These are phyloP conservation scores for Kradibia gibbosae DNA, from an alignment of 1,140 invertebrate species.

Conservation along the genomic window DNA sequence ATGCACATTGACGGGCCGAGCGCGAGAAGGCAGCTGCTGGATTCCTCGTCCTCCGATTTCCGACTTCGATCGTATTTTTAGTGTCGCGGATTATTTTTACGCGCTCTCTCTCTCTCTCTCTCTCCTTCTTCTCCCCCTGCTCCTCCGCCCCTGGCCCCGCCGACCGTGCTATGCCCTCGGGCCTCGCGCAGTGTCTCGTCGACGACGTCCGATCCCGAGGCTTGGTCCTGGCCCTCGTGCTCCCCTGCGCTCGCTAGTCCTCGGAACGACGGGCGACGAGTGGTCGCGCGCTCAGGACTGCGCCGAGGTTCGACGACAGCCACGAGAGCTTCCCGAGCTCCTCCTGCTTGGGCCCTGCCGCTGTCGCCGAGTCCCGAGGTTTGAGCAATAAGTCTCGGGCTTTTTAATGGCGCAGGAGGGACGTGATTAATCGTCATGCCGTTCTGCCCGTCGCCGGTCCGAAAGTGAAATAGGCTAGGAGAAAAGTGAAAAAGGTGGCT, in stretches of 20 bases:
- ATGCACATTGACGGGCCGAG: slow-evolving; percentile 25
- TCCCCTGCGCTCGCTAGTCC: slow-evolving; percentile 17
- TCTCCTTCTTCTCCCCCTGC: too few relatives aligned
- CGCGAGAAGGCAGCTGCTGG: slow-evolving; percentile 16
- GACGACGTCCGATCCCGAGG: too few relatives aligned
- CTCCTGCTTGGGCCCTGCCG: not conserved
- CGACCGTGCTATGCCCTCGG: too few relatives aligned
- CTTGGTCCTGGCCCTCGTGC: too few relatives aligned
- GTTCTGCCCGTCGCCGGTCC: slow-evolving; percentile 40
- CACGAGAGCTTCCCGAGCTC: slow-evolving; percentile 26
- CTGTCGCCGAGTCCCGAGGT: too few relatives aligned
- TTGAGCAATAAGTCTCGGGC: not conserved
- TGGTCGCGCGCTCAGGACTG: not conserved
- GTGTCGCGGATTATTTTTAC: slow-evolving; percentile 62
- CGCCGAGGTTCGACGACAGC: slow-evolving; percentile 10
- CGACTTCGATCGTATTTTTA: slow-evolving; percentile 66
- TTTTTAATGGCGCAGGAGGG: slow-evolving; percentile 44
- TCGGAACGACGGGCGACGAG: not conserved
- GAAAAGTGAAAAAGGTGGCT: not conserved
- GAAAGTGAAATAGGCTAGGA: slow-evolving; percentile 8
- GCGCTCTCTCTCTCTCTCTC: slow-evolving; percentile 46
- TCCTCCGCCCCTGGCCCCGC: too few relatives aligned
- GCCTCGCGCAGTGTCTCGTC: slow-evolving; percentile 49
- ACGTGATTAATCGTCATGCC: slow-evolving; percentile 32
- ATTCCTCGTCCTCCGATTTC: slow-evolving; percentile 57